Evolutionary conservation across 2,113 vertebrate genomes (phyloP), one percentile per base, ranked within the genome.

Genomic region (Odobenus rosmarus): DNA sequence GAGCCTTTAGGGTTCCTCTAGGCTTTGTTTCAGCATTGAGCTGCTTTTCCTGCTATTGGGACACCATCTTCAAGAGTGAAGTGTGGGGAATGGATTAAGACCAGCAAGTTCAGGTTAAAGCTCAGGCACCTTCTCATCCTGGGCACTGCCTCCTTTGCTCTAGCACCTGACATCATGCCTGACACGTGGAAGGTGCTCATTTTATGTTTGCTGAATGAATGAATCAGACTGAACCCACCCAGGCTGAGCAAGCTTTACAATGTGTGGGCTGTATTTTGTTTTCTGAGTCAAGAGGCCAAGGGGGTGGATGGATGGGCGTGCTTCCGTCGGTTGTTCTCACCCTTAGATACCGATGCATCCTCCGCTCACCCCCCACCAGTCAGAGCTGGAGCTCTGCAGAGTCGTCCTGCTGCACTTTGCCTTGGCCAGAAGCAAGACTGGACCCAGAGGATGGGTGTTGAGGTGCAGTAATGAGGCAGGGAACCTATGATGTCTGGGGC

Each of bases 201-300:
- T 53, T 49, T 62, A 6, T 71, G 46, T n/a, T 72, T 96, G 82
- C 51, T 93, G 96, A 97, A 96, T 97, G 96, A 94, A 74, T 96
- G 95, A 96, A 85, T 95, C 82, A 90, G 93, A 92, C 67, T 0
- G 46, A 93, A 89, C 95, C 97, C 92, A 96, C 92, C 92, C 61
- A 39, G 72, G 93, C 92, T 88, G 93, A 74, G 91, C 2, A 21
- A 46, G 96, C 79, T 59, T 55, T 46, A 83, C 36, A 59, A 4
- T 33, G 87, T 53, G 95, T 87, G 61, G 93, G 97, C 74, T 86
- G 82, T 49, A 8, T 92, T 95, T 86, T 93, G 83, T 92, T 97
- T 97, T 95, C 92, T 93, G 91, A 95, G 86, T 87, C 95, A 96
- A 92, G 90, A 97, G 96, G 83, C 88, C 67, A 71, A 49, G 61